phyloP scores from a whole-genome alignment of 2,113 vertebrate species.

The Epinephelus lanceolatus region DNA sequence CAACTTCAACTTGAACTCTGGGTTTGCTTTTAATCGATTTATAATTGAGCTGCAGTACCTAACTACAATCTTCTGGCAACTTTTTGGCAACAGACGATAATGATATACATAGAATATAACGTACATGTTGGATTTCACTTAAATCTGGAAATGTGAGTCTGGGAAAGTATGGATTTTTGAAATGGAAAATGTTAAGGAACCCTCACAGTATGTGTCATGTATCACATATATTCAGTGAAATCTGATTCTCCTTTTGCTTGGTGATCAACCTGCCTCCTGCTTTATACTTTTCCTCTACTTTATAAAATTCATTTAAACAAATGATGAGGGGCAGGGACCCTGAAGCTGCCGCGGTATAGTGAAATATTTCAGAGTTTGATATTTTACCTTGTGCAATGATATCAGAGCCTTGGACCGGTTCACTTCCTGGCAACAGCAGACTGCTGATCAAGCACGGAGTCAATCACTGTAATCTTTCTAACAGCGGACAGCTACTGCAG shows the following conservation, averaged over 20 bases:
- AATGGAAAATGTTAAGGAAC: too few species aligned
- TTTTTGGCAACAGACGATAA: too few species aligned
- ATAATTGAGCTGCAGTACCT: too few species aligned
- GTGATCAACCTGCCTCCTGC: background rate
- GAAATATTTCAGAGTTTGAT: background rate
- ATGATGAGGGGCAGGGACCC: background rate
- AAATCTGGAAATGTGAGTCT: too few species aligned
- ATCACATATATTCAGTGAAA: background rate
- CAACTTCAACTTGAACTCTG: too few species aligned
- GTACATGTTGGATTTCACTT: too few species aligned
- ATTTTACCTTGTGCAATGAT: background rate
- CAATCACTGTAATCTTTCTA: conserved; percentile 32
- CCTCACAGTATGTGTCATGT: background rate
- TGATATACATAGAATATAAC: too few species aligned
- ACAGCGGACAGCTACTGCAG: conserved; percentile 25
- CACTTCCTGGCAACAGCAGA: conserved; percentile 36
- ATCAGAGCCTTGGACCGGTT: background rate
- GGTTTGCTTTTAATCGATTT: too few species aligned
- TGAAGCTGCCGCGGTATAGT: background rate
- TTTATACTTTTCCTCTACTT: too few species aligned
- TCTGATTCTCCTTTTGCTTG: background rate
- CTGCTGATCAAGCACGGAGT: conserved; percentile 47
- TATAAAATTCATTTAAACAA: background rate
- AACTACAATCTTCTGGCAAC: too few species aligned
- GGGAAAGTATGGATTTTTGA: too few species aligned